A percentile compares a stretch with the other conserved stretches of the same genome.
Conservation (phyloP, 2,888 invertebrate genomes). For the Sisyra terminalis region DNA sequence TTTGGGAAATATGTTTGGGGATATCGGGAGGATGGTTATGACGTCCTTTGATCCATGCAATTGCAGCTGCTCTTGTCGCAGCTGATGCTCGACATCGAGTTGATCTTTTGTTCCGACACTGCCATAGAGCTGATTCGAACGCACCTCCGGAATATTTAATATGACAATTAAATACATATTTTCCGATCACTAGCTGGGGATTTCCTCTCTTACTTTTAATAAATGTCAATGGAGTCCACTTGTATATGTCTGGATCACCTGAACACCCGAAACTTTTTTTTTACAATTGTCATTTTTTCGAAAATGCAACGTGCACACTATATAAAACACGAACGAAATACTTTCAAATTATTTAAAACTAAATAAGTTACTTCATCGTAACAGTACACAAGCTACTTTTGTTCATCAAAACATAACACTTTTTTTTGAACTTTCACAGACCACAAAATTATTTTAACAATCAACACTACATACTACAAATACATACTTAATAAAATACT, state of each 20-base stretch:
- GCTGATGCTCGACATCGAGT: conserved; percentile 3
- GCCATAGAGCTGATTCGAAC: background rate
- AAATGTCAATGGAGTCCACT: background rate
- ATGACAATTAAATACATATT: conserved; percentile 3
- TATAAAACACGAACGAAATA: too few species aligned
- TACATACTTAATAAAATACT: too few species aligned
- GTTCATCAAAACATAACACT: too few species aligned
- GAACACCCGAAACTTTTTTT: too few species aligned
- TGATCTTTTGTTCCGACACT: conserved; percentile 5
- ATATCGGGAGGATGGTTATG: conserved; percentile 2
- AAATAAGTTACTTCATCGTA: background rate
- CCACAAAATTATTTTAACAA: too few species aligned
- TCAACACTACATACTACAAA: too few species aligned
- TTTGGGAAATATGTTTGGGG: too few species aligned
- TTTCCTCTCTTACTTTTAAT: conserved; percentile 2
- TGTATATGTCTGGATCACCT: background rate
- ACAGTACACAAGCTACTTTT: background rate
- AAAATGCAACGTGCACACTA: too few species aligned
- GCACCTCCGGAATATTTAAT: background rate
- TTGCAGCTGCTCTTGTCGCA: background rate
- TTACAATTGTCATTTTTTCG: too few species aligned
- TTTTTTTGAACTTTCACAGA: too few species aligned
- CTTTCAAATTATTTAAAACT: too few species aligned
- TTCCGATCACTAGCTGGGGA: conserved; percentile 1
- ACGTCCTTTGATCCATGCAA: conserved; percentile 1